Evolutionary conservation across 2,888 invertebrate genomes (phyloP).

Genomic region (Ariolimax columbianus): DNA sequence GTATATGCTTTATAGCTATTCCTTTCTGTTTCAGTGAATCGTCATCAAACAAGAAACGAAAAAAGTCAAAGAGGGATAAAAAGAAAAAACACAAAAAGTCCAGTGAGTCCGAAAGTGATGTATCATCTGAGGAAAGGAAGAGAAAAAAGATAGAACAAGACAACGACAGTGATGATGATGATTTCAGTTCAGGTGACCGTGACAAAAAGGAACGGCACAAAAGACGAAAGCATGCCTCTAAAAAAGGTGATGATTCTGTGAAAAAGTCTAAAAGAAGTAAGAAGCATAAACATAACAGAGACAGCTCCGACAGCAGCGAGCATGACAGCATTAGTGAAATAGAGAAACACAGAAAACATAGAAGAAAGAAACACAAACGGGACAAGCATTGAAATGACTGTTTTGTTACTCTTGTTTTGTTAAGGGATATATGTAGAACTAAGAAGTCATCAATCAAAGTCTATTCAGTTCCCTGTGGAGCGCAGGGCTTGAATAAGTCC

Average conservation of each 20-base stretch:
- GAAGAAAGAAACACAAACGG: constrained; percentile 36
- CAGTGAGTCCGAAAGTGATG: background rate
- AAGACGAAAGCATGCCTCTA: background rate
- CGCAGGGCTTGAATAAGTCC: too few species aligned
- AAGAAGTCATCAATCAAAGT: too few species aligned
- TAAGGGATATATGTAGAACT: too few species aligned
- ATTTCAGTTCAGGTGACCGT: background rate
- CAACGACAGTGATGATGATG: background rate
- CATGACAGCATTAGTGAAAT: background rate
- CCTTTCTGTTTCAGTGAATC: constrained; percentile 1
- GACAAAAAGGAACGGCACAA: background rate
- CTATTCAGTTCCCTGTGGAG: too few species aligned
- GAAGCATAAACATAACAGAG: constrained; percentile 27
- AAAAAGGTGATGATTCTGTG: background rate
- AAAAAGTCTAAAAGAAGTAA: constrained; percentile 6
- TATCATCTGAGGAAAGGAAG: constrained; percentile 4
- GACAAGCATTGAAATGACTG: background rate
- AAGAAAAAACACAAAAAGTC: constrained; percentile 21
- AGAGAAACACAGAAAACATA: constrained; percentile 24
- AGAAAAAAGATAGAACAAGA: background rate
- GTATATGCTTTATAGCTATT: background rate
- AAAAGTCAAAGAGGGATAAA: constrained; percentile 31
- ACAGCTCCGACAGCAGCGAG: constrained; percentile 4
- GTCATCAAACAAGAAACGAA: background rate
- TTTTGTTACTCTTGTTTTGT: too few species aligned